Evolutionary conservation across 2,888 invertebrate species (phyloP).

Genomic region (Minunthozetes semirufus): DNA sequence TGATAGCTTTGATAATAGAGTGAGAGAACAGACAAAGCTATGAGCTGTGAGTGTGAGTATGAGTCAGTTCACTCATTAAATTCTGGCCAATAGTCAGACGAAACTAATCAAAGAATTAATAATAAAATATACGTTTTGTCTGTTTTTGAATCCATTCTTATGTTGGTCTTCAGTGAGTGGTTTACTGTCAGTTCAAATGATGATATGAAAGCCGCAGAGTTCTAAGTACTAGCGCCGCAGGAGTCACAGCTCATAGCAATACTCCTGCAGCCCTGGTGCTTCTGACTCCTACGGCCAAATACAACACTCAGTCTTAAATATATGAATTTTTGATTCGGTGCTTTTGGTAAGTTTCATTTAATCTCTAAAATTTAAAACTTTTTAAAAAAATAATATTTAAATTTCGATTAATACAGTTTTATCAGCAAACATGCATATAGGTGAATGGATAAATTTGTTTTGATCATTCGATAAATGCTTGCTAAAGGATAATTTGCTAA

Average conservation of each 20-base stretch:
- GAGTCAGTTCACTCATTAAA: background rate
- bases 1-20: background rate
- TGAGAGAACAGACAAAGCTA: background rate
- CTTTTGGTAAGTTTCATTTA: no score
- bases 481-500: no score
- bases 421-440: no score
- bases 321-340: no score
- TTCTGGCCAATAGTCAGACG: background rate
- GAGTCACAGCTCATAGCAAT: conserved; percentile 39
- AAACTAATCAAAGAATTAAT: background rate
- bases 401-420: no score
- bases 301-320: background rate
- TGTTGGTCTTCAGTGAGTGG: background rate
- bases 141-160: background rate
- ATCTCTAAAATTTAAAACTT: no score
- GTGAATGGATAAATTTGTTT: no score
- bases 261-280: conserved; percentile 44
- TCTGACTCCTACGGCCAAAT: conserved; percentile 27
- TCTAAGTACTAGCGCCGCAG: conserved; percentile 44
- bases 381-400: no score
- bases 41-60: background rate
- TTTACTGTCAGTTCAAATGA: background rate
- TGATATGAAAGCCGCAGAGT: conserved; percentile 25
- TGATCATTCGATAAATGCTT: no score
- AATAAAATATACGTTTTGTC: conserved; percentile 12